These are phyloP conservation scores for Lithophane socia DNA, from an alignment of 2,888 invertebrate genomes.

Conservation along the genomic window DNA sequence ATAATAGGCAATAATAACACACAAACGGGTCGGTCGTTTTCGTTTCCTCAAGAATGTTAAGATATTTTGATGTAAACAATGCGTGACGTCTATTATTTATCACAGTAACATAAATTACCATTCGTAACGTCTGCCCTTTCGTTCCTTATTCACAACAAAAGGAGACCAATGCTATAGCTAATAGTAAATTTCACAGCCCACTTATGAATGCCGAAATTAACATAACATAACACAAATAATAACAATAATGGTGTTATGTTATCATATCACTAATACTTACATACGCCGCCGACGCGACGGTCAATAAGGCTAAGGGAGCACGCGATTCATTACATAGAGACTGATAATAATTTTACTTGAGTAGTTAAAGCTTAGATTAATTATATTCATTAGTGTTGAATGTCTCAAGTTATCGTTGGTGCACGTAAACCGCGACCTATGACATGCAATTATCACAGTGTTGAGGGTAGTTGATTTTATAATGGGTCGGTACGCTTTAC, in stretches of 20 bases:
- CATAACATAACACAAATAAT: slow-evolving; percentile 8
- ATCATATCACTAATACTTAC: slow-evolving; percentile 20
- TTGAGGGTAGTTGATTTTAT: slow-evolving; percentile 71
- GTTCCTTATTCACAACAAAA: neutral
- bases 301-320: slow-evolving; percentile 16
- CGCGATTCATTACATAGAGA: slow-evolving; percentile 20
- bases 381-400: slow-evolving; percentile 37
- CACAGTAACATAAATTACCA: neutral
- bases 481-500: slow-evolving; percentile 16
- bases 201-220: slow-evolving; percentile 14
- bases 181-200: slow-evolving; percentile 15
- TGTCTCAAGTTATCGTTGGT: slow-evolving; percentile 46
- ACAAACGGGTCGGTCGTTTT: neutral
- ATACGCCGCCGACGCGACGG: slow-evolving; percentile 4
- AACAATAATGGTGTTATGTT: slow-evolving; percentile 4
- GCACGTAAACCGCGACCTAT: slow-evolving; percentile 49
- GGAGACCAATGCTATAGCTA: neutral
- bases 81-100: neutral
- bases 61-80: slow-evolving; percentile 28
- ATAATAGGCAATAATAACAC: neutral
- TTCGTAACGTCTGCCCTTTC: neutral
- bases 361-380: slow-evolving; percentile 41
- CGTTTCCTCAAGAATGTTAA: slow-evolving; percentile 1
- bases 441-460: slow-evolving; percentile 62
- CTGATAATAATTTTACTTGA: slow-evolving; percentile 44